Conservation (phyloP, 2,797 vertebrate species). For the Euphonia xanthogaster region DNA sequence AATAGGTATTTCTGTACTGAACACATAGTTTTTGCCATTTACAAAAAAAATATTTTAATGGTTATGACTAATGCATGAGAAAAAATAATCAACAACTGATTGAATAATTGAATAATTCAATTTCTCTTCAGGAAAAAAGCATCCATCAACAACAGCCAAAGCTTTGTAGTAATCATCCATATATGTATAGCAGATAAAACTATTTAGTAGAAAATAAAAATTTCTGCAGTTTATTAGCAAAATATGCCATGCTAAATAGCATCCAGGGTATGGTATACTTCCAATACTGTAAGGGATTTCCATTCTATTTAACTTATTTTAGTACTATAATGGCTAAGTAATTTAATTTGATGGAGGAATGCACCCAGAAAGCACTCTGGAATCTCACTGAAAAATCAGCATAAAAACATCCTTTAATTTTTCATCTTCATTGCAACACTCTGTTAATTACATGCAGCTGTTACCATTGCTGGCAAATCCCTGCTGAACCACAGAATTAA, state of each 20-base stretch:
- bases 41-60: neutral
- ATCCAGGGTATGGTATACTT: neutral
- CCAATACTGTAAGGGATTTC: neutral
- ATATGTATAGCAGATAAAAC: neutral
- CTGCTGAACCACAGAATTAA: neutral
- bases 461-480: neutral
- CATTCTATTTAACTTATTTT: neutral
- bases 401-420: neutral
- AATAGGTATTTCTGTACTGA: neutral
- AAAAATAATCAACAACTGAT: neutral
- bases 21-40: neutral
- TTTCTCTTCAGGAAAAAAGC: neutral
- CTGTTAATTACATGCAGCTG: neutral
- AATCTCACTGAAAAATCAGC: neutral
- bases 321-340: neutral
- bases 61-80: neutral
- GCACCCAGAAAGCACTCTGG: neutral
- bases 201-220: neutral
- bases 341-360: neutral
- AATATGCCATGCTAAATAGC: neutral
- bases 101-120: neutral
- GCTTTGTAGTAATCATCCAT: neutral
- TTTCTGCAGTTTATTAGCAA: neutral
- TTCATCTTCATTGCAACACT: neutral
- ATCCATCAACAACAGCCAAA: neutral